Percentiles rank a stretch among this genome's conserved stretches.
These are phyloP conservation scores for Anthrax anthrax DNA, from an alignment of 2,888 invertebrate species.

Conservation along the genomic window DNA sequence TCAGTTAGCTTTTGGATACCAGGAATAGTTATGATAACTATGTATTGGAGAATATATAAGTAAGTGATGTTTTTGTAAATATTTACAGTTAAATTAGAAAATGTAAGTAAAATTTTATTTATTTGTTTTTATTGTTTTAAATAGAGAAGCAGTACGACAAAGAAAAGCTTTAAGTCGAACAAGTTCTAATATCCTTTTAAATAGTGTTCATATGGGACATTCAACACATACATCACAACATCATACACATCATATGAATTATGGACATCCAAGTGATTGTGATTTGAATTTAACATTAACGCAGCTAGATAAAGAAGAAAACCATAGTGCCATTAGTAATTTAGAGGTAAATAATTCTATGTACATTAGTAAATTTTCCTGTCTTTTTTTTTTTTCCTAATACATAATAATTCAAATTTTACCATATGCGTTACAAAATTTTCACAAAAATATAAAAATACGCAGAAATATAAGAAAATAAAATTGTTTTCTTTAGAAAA, in stretches of 20 bases:
- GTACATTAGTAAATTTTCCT: too few species aligned
- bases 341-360: slow-evolving; percentile 29
- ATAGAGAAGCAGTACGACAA: slow-evolving; percentile 64
- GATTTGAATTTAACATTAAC: slow-evolving; percentile 34
- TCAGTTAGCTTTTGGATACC: slow-evolving; percentile 90
- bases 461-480: too few species aligned
- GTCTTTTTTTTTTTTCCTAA: too few species aligned
- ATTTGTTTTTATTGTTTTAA: slow-evolving; percentile 15
- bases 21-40: slow-evolving; percentile 79
- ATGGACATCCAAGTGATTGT: slow-evolving; percentile 45
- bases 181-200: slow-evolving; percentile 72
- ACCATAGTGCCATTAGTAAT: slow-evolving; percentile 35
- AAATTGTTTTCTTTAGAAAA: too few species aligned
- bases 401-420: too few species aligned
- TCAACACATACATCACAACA: slow-evolving; percentile 57
- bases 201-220: slow-evolving; percentile 70
- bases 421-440: too few species aligned
- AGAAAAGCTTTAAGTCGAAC: slow-evolving; percentile 69
- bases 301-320: slow-evolving; percentile 25
- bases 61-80: slow-evolving; percentile 16
- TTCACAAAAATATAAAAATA: too few species aligned
- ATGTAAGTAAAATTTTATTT: not conserved
- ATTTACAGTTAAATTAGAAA: too few species aligned
- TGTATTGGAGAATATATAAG: slow-evolving; percentile 71
- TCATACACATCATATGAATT: slow-evolving; percentile 43